phyloP scores from a whole-genome alignment of 1,140 invertebrate species.

The Drosophila virilis region DNA sequence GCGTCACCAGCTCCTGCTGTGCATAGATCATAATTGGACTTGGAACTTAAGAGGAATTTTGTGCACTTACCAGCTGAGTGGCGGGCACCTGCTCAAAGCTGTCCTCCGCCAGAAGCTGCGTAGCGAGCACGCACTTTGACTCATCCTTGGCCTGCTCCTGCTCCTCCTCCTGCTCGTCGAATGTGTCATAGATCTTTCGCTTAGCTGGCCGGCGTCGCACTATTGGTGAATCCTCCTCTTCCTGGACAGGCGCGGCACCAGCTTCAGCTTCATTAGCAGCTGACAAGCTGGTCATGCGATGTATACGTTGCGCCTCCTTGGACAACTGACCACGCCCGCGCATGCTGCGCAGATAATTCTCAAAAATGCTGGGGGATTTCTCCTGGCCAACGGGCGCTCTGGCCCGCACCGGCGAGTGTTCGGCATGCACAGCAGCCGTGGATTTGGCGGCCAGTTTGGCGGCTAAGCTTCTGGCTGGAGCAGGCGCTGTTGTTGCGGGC shows the following conservation, averaged over 20 bases:
- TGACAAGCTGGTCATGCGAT: conserved; percentile 32
- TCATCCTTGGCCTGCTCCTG: neutral
- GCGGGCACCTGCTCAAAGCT: conserved; percentile 50
- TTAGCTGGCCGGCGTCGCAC: conserved; percentile 48
- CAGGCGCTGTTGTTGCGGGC: conserved; percentile 16
- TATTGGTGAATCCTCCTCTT: conserved; percentile 60
- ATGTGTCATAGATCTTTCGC: conserved; percentile 67
- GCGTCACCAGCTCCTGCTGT: conserved; percentile 23
- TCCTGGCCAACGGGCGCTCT: conserved; percentile 18
- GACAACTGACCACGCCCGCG: conserved; percentile 61
- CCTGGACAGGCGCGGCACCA: neutral
- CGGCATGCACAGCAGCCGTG: neutral
- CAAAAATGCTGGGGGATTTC: conserved; percentile 73
- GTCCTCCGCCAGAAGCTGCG: conserved; percentile 30
- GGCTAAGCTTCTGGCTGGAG: conserved; percentile 46
- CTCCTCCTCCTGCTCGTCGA: conserved; percentile 45
- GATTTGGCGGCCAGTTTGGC: conserved; percentile 60
- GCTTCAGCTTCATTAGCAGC: neutral
- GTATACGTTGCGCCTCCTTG: conserved; percentile 48
- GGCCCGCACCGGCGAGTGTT: conserved; percentile 31
- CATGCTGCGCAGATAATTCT: conserved; percentile 63
- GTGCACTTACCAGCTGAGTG: conserved; percentile 60
- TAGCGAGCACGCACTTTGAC: conserved; percentile 6
- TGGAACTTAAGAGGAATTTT: neutral
- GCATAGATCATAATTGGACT: neutral